These are phyloP conservation scores for Pangasius larnaudii DNA, from an alignment of 2,797 vertebrate species.

Conservation along the genomic window DNA sequence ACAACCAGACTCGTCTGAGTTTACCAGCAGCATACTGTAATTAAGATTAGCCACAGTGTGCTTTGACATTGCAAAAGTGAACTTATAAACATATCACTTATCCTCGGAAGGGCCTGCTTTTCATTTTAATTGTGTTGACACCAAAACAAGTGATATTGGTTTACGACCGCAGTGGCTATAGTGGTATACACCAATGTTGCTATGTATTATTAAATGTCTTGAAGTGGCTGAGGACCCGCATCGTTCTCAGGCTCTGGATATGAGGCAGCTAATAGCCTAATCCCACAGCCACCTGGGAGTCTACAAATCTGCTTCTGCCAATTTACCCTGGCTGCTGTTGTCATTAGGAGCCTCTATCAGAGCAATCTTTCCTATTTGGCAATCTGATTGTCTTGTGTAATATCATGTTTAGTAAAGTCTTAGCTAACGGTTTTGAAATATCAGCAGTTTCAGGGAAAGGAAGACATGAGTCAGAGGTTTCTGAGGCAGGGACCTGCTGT, in stretches of 20 bases:
- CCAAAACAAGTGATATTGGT: background rate
- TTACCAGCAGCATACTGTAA: background rate
- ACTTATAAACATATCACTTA: background rate
- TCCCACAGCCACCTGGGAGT: background rate
- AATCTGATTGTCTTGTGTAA: constrained; percentile 19
- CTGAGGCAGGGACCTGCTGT: background rate
- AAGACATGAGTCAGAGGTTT: constrained; percentile 34
- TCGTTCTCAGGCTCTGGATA: background rate
- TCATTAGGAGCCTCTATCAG: background rate
- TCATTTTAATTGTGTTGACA: constrained; percentile 1
- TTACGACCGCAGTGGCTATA: background rate
- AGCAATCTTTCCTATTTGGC: constrained; percentile 26
- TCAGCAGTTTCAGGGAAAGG: constrained; percentile 36
- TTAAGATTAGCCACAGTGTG: background rate
- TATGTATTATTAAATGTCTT: constrained; percentile 15
- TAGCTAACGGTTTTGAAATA: constrained; percentile 29
- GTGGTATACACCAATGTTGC: background rate
- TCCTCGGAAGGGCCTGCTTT: constrained; percentile 6
- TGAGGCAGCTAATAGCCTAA: constrained; percentile 10
- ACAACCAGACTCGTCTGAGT: background rate
- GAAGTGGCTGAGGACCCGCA: background rate
- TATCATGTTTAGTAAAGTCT: constrained; percentile 34
- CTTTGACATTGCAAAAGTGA: background rate
- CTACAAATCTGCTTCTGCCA: constrained; percentile 4
- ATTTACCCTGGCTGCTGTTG: background rate